phyloP scores from a whole-genome alignment of 2,797 vertebrate species.

The Prunella strophiata region DNA sequence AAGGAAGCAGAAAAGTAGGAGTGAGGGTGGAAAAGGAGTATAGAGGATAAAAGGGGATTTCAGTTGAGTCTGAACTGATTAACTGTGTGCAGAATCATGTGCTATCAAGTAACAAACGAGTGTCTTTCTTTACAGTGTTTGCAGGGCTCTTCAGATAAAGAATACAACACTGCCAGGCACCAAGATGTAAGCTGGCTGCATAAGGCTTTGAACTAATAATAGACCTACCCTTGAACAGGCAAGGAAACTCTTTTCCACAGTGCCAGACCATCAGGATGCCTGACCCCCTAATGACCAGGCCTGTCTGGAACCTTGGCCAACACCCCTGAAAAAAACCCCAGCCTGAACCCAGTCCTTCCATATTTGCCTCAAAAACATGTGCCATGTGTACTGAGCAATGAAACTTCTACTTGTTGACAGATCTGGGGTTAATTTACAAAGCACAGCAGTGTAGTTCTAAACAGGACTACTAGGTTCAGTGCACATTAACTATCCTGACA shows the following conservation, averaged over 20 bases:
- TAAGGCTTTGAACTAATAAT: neutral
- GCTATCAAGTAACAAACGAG: neutral
- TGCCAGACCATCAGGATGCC: neutral
- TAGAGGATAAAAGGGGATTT: conserved; percentile 2
- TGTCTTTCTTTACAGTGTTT: neutral
- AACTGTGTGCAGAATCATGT: neutral
- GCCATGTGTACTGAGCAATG: neutral
- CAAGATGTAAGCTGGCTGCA: neutral
- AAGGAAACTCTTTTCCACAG: neutral
- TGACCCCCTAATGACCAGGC: rapidly evolving
- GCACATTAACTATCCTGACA: neutral
- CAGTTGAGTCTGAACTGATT: conserved; percentile 35
- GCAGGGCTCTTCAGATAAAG: conserved; percentile 23
- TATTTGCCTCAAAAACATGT: rapidly evolving
- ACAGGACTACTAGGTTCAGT: rapidly evolving
- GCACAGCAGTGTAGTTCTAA: neutral
- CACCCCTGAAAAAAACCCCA: neutral
- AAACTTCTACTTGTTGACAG: neutral
- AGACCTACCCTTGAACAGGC: neutral
- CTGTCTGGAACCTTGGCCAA: neutral
- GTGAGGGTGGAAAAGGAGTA: neutral
- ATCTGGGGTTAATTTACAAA: neutral
- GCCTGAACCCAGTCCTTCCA: neutral
- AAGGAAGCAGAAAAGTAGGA: conserved; percentile 49
- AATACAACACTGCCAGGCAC: neutral